phyloP scores from a whole-genome alignment of 2,888 invertebrate species.

The Diogma glabrata region DNA sequence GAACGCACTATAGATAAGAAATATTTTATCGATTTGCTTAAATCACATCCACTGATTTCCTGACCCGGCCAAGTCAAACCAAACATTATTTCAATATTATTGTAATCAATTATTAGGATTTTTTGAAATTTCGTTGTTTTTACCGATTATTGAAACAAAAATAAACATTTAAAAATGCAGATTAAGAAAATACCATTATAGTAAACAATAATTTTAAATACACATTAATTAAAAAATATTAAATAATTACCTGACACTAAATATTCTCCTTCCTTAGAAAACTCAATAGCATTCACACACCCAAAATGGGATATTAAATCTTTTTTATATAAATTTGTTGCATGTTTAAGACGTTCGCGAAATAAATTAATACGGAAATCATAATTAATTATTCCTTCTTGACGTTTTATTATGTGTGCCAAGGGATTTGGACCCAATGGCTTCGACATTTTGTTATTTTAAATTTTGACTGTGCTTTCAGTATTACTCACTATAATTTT shows the following conservation, averaged over 20 bases:
- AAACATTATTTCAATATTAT: too few species aligned
- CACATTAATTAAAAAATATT: constrained; percentile 1
- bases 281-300: constrained; percentile 94
- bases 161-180: too few species aligned
- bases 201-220: neutral
- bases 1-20: too few species aligned
- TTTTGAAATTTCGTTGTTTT: too few species aligned
- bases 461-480: too few species aligned
- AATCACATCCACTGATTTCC: too few species aligned
- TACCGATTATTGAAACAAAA: too few species aligned
- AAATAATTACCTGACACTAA: constrained; percentile 68
- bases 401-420: constrained; percentile 47
- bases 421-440: constrained; percentile 38
- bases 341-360: constrained; percentile 48
- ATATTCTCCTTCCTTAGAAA: constrained; percentile 76
- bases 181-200: too few species aligned
- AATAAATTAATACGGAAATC: constrained; percentile 26
- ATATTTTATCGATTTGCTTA: too few species aligned
- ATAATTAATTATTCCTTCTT: constrained; percentile 40
- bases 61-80: too few species aligned
- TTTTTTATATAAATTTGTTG: constrained; percentile 67
- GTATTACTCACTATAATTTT: too few species aligned
- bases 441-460: constrained; percentile 3
- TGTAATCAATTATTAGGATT: too few species aligned
- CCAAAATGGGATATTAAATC: constrained; percentile 86